Base-by-base conservation (phyloP, 2,888 invertebrate genomes). In the Agrilus biguttatus region DNA sequence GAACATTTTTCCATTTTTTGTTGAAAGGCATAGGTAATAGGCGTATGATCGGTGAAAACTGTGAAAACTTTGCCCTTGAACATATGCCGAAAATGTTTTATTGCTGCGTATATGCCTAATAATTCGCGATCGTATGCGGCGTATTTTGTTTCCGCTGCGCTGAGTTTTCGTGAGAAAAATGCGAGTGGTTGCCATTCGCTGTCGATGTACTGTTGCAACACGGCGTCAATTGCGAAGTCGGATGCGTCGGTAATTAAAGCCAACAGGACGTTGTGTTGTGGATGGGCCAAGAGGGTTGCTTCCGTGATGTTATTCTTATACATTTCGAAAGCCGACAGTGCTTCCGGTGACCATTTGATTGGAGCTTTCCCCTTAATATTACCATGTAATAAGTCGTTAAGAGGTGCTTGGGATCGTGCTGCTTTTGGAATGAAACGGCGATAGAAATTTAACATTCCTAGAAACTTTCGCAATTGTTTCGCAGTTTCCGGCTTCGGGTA, bases 111-210 rank as follows among this genome's bases (percentile, higher is more conserved):
- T 3, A 60, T 57, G 0, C 62, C 64, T 4, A 62, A 48, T 0
- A 68, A 53, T 48, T 66, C 62, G 3, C 62, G 32, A 42, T 68
- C 63, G 45, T 64, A 66, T 19, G 56, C 56, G n/a, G 60, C 58
- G 38, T 65, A 67, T 7, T 59, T 62, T 12, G 38, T 37, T 44
- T 66, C 56, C 0, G 58, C 40, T 5, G 52, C 42, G 14, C 43
- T 54, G 0, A 65, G 47, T 37, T 60, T 62, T 39, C 49, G 51
- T 1, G 62, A 62, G 43, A 58, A 65, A 41, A 64, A 66, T 2
- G 56, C 58, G 5, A 65, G 42, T 0, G 64, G 63, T 48, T 63
- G 49, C 57, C 59, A 57, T 1, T 40, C 17, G 12, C 47, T 41
- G 5, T 51, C 38, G 5, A 47, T 44, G 0, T 38, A 21, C 46